A percentile compares a stretch with the other conserved stretches of the same genome.
These are phyloP conservation scores for Pelosia muscerda DNA, from an alignment of 2,888 invertebrate species.

Conservation along the genomic window DNA sequence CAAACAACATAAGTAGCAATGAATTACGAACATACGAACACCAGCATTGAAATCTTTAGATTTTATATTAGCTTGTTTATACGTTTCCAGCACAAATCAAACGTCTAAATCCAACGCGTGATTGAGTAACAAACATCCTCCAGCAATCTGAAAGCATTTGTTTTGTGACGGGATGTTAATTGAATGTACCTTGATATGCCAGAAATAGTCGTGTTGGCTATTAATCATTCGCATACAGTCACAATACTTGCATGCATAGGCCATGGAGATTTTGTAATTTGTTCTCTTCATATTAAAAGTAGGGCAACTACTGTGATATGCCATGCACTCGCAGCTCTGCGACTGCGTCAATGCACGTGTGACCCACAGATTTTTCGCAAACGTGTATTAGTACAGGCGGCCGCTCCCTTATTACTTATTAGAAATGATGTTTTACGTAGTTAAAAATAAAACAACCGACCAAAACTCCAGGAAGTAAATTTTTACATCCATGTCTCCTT, in stretches of 20 bases:
- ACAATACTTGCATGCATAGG: not conserved
- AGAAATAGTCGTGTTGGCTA: constrained; percentile 8
- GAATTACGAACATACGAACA: not conserved
- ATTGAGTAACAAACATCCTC: constrained; percentile 14
- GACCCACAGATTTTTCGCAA: not conserved
- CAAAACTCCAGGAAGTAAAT: not conserved
- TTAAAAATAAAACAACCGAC: no score
- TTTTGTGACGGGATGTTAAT: constrained; percentile 8
- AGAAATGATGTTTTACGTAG: no score
- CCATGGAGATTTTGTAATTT: constrained; percentile 1
- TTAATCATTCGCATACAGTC: not conserved
- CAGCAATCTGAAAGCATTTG: constrained; percentile 8
- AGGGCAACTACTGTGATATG: not conserved
- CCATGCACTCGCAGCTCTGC: not conserved
- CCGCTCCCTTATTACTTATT: not conserved
- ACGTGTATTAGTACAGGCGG: not conserved
- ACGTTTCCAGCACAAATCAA: constrained; percentile 4
- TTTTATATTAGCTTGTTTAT: constrained; percentile 7
- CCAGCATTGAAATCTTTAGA: not conserved
- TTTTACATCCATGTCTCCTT: no score
- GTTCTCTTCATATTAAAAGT: not conserved
- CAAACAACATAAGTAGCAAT: not conserved
- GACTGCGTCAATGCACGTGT: no score
- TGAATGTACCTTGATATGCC: constrained; percentile 10
- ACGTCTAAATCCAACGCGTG: constrained; percentile 11